A percentile compares a stretch with the other conserved stretches of the same genome.
Evolutionary conservation across 2,113 vertebrate genomes (phyloP).

Genomic region (Eptesicus fuscus): DNA sequence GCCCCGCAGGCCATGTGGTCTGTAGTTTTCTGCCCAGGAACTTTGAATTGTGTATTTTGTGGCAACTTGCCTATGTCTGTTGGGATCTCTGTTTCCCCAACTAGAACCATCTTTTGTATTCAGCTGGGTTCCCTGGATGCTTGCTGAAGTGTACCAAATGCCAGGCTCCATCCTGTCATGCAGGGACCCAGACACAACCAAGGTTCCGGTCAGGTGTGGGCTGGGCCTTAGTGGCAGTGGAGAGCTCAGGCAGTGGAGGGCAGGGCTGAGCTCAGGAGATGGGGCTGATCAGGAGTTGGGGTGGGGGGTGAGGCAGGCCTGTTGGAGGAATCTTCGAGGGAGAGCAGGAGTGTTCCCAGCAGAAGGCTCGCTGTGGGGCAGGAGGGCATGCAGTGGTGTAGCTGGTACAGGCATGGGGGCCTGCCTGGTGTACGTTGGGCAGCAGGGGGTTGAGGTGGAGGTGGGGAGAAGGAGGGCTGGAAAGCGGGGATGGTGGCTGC

Average conservation of each 20-base stretch:
- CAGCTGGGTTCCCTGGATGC: not conserved
- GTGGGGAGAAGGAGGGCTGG: not conserved
- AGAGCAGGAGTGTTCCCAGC: not conserved
- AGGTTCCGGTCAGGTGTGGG: not conserved
- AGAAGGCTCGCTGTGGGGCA: not conserved
- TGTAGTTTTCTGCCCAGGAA: not conserved
- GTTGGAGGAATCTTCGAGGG: not conserved
- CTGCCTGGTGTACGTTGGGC: not conserved
- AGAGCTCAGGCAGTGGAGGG: not conserved
- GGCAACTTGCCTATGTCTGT: not conserved
- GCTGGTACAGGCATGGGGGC: not conserved
- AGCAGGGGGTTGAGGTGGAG: not conserved
- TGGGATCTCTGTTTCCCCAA: not conserved
- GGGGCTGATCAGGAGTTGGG: not conserved
- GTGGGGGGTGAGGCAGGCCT: not conserved
- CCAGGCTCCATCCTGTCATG: not conserved
- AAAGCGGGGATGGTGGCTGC: not conserved
- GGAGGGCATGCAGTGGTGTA: accelerated
- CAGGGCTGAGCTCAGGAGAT: not conserved
- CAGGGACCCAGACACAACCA: not conserved
- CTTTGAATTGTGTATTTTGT: not conserved
- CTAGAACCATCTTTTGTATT: not conserved
- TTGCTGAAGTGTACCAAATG: not conserved
- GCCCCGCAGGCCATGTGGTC: not conserved
- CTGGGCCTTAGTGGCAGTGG: not conserved